Conservation (phyloP, 2,797 vertebrate species). For the Leptodactylus fallax region DNA sequence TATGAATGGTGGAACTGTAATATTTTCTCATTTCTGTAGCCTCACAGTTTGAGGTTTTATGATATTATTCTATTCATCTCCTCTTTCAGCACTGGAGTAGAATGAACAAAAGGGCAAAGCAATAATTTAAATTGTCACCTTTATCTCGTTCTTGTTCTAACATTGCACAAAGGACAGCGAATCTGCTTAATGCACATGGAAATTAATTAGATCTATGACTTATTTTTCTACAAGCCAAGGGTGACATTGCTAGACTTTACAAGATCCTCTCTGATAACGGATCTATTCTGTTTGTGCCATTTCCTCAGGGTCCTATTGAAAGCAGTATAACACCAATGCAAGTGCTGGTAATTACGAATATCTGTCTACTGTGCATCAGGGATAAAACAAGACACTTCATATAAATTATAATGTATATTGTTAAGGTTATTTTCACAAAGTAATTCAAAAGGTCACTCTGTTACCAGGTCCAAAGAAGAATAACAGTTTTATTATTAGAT, state of each 20-base stretch:
- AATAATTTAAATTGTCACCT: constrained; percentile 61
- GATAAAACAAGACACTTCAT: constrained; percentile 36
- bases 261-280: constrained; percentile 55
- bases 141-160: constrained; percentile 57
- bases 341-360: constrained; percentile 56
- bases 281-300: constrained; percentile 52
- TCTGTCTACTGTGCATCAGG: constrained; percentile 50
- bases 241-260: constrained; percentile 61
- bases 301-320: constrained; percentile 57
- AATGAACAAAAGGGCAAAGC: constrained; percentile 49
- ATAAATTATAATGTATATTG: constrained; percentile 48
- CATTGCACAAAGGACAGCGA: constrained; percentile 52
- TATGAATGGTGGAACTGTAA: neutral
- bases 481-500: constrained; percentile 23
- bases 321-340: constrained; percentile 20
- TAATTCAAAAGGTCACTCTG: constrained; percentile 29
- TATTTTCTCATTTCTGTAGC: neutral
- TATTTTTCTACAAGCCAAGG: constrained; percentile 55
- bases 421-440: constrained; percentile 56
- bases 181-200: constrained; percentile 54
- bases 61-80: neutral
- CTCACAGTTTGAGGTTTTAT: constrained; percentile 10
- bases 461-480: constrained; percentile 30
- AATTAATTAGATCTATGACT: constrained; percentile 60
- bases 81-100: constrained; percentile 28